Base-by-base conservation (phyloP, 1,140 invertebrate species). In the Cotesia glomerata region DNA sequence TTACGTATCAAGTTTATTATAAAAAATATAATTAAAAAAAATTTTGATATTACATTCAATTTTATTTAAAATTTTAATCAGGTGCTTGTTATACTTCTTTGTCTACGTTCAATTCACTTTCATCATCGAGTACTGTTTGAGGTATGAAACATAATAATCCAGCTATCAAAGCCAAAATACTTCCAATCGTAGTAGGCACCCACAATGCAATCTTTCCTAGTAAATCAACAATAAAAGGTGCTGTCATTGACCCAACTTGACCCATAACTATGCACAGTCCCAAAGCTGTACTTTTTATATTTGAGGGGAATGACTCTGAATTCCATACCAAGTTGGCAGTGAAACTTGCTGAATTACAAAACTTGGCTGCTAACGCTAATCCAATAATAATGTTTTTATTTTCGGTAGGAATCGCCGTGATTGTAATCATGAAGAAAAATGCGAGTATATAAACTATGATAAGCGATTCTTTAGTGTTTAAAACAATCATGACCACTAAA, bases 291-390 rank as follows among this genome's bases (percentile, higher is more conserved):
- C 91, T 92, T 56, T 92, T 84, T 5, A 75, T 68, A 0, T 82
- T 86, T 11, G 92, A 93, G 13, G 91, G 92, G 77, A 90, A 91
- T 1, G 91, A 77, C 75, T 90, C 89, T 0, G 89, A 88, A 0
- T 88, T 89, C 74, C 91, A 91, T 1, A 93, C 82, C 34, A 91
- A 91, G 3, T 90, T 86, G 5, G 91, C 87, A n/a, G 89, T 88
- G 78, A 91, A 92, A 4, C 90, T 89, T 16, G 89, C 89, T 2
- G 89, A 90, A 4, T 91, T 88, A 54, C 87, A 88, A 72, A 92
- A 91, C 75, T 91, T 88, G 16, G 90, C 91, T 35, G 89, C 75
- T 75, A 92, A 83, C 2, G 90, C 90, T 58, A 91, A 75, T 1
- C 85, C 74, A 18, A 89, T 80, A 13, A 89, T 82, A 73, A 82